phyloP scores from a whole-genome alignment of 2,113 vertebrate genomes.

The Ornithorhynchus anatinus region DNA sequence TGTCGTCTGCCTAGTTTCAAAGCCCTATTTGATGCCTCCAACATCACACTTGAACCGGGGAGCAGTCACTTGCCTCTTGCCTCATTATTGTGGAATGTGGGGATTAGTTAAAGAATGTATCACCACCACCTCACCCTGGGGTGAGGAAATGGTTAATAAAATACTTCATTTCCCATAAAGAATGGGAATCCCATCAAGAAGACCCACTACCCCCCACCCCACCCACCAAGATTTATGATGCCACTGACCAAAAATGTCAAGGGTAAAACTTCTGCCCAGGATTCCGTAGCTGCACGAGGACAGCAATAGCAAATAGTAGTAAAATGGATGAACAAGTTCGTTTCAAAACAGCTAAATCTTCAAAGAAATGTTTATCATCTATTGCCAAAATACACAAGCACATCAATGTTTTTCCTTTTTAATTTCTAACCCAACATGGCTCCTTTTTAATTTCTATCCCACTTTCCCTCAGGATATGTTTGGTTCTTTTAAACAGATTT shows the following conservation, averaged over 20 bases:
- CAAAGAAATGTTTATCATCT: conserved; percentile 56
- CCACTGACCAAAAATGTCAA: neutral
- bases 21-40: too few relatives aligned
- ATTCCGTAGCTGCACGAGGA: conserved; percentile 44
- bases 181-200: neutral
- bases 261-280: conserved; percentile 4
- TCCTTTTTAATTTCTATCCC: conserved; percentile 52
- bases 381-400: conserved; percentile 65
- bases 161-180: conserved; percentile 13
- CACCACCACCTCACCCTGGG: neutral
- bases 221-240: neutral
- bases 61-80: too few relatives aligned
- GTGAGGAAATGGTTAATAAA: neutral
- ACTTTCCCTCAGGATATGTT: conserved; percentile 47
- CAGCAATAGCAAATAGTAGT: conserved; percentile 29
- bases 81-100: too few relatives aligned
- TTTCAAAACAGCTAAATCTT: conserved; percentile 50
- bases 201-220: neutral
- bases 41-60: too few relatives aligned
- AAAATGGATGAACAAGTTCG: conserved; percentile 49
- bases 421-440: conserved; percentile 54
- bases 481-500: conserved; percentile 58
- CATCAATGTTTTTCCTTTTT: conserved; percentile 53
- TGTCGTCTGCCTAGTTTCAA: too few relatives aligned
- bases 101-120: rapidly evolving